Percentiles rank a stretch among this genome's conserved stretches.
phyloP scores from a whole-genome alignment of 2,888 invertebrate species.

The Eledone cirrhosa region DNA sequence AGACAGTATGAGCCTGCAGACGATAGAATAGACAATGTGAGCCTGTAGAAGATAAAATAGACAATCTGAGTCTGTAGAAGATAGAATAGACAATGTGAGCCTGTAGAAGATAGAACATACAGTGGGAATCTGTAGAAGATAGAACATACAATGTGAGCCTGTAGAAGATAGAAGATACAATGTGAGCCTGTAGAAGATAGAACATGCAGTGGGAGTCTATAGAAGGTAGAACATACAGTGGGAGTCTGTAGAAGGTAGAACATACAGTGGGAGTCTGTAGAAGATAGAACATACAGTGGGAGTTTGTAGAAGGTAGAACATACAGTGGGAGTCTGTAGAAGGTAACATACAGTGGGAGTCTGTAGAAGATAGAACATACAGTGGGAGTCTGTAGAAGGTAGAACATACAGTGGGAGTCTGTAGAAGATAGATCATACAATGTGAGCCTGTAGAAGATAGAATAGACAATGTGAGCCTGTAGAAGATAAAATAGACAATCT shows the following conservation, averaged over 20 bases:
- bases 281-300: slow-evolving; percentile 62
- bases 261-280: slow-evolving; percentile 72
- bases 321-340: too few species aligned
- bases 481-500: slow-evolving; percentile 68
- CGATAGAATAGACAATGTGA: slow-evolving; percentile 69
- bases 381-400: slow-evolving; percentile 72
- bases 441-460: slow-evolving; percentile 75
- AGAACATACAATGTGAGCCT: slow-evolving; percentile 77
- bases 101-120: slow-evolving; percentile 56
- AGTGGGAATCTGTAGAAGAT: too few species aligned
- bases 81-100: slow-evolving; percentile 74
- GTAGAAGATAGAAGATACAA: slow-evolving; percentile 9
- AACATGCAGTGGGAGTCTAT: too few species aligned
- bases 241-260: slow-evolving; percentile 73
- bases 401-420: neutral
- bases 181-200: slow-evolving; percentile 75
- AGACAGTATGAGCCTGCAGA: slow-evolving; percentile 75
- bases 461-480: neutral
- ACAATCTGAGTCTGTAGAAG: slow-evolving; percentile 75
- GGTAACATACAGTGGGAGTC: slow-evolving; percentile 73
- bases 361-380: slow-evolving; percentile 41
- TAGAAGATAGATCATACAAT: too few species aligned
- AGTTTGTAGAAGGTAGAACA: slow-evolving; percentile 71
- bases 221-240: too few species aligned
- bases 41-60: slow-evolving; percentile 70